Conservation (phyloP, 2,113 vertebrate genomes). For the Oxygymnocypris stewartii region DNA sequence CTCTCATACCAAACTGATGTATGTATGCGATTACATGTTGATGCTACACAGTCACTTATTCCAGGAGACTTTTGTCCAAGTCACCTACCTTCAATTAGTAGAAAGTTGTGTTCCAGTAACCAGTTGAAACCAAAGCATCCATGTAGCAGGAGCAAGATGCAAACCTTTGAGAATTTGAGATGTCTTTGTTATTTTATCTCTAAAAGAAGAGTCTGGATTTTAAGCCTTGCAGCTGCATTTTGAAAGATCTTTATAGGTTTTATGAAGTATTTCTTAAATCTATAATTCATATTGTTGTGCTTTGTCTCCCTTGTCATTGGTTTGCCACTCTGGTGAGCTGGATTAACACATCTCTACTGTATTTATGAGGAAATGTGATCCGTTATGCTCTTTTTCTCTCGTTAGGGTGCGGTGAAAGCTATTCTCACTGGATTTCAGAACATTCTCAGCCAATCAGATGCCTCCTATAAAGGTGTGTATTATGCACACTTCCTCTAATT, state of each 20-base stretch:
- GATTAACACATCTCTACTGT: background rate
- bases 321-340: background rate
- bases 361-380: background rate
- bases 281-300: background rate
- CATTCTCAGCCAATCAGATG: conserved; percentile 81
- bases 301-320: background rate
- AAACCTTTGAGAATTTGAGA: background rate
- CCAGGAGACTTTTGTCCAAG: background rate
- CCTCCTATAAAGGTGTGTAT: conserved; percentile 63
- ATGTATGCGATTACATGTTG: background rate
- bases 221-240: background rate
- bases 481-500: background rate
- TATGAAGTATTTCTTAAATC: background rate
- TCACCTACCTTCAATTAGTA: background rate
- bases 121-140: background rate
- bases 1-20: background rate
- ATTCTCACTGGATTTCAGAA: conserved; percentile 88
- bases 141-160: background rate
- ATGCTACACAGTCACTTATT: background rate
- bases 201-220: background rate
- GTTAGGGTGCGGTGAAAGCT: conserved; percentile 87
- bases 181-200: background rate
- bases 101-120: background rate
- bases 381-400: conserved; percentile 1
- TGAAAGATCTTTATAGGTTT: background rate